Conservation (phyloP, 2,797 vertebrate genomes). For the Enteromius fasciolatus region DNA sequence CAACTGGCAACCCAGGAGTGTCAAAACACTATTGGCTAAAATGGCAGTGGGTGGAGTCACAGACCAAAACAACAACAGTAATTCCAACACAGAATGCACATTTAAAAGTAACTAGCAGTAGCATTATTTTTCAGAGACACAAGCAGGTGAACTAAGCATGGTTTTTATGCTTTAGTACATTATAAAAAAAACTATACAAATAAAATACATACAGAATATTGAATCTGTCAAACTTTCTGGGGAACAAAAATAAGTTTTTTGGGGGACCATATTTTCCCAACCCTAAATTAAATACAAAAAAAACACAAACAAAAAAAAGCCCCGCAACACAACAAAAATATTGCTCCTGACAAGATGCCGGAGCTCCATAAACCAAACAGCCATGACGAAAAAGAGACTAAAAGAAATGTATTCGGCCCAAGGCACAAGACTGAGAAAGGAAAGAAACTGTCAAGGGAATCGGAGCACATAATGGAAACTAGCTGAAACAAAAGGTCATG, state of each 20-base stretch:
- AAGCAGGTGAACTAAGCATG: not conserved
- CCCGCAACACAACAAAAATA: not conserved
- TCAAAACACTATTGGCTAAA: not conserved
- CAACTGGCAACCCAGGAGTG: not conserved
- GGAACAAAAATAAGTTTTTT: no score
- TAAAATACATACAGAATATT: not conserved
- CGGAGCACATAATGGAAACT: not conserved
- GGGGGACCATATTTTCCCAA: not conserved
- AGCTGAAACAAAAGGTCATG: slow-evolving; percentile 11
- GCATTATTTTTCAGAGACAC: not conserved
- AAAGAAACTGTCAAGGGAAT: not conserved
- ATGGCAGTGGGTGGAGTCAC: not conserved
- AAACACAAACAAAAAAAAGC: no score
- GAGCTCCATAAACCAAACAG: slow-evolving; percentile 8
- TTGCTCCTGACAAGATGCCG: not conserved
- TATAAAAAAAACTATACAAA: not conserved
- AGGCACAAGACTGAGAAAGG: not conserved
- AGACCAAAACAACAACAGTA: not conserved
- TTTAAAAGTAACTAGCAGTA: not conserved
- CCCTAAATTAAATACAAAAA: not conserved
- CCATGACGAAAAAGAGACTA: not conserved
- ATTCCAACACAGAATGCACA: not conserved
- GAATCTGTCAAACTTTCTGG: not conserved
- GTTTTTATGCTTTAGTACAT: not conserved
- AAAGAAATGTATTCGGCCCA: not conserved